Evolutionary conservation across 1,140 invertebrate genomes (phyloP).

Genomic region (Dreissena rostriformis): DNA sequence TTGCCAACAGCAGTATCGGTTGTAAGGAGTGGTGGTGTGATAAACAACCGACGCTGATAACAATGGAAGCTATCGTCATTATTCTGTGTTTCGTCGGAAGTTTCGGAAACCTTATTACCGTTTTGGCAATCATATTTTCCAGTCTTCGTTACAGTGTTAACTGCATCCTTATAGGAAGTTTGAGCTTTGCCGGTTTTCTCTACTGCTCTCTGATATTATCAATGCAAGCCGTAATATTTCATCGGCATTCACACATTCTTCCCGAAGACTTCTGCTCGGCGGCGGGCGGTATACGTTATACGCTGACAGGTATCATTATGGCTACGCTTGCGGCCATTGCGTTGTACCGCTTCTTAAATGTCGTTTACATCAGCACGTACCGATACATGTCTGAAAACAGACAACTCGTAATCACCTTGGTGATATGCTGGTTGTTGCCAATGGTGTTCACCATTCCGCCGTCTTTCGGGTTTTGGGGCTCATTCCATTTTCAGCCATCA

Average conservation of each 20-base stretch:
- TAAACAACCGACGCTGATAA: constrained; percentile 48
- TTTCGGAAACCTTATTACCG: constrained; percentile 73
- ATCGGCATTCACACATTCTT: constrained; percentile 60
- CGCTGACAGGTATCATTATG: constrained; percentile 73
- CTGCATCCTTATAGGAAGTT: constrained; percentile 75
- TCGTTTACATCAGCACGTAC: constrained; percentile 70
- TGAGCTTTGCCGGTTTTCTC: constrained; percentile 71
- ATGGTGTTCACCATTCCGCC: constrained; percentile 68
- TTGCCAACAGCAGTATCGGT: constrained; percentile 3
- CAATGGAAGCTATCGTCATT: constrained; percentile 63
- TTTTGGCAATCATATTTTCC: constrained; percentile 72
- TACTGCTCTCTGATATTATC: constrained; percentile 71
- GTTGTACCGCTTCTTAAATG: constrained; percentile 73
- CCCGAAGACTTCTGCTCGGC: constrained; percentile 63
- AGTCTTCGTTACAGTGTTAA: constrained; percentile 73
- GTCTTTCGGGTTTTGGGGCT: constrained; percentile 67
- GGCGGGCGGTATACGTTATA: constrained; percentile 68
- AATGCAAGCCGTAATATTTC: constrained; percentile 71
- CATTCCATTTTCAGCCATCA: constrained; percentile 66
- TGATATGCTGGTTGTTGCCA: constrained; percentile 72
- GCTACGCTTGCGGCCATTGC: constrained; percentile 70
- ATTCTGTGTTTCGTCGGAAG: constrained; percentile 66
- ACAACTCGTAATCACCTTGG: constrained; percentile 59
- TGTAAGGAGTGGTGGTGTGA: constrained; percentile 64
- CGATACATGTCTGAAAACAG: constrained; percentile 58